A percentile compares a stretch with the other conserved stretches of the same genome.
phyloP scores from a whole-genome alignment of 2,888 invertebrate genomes.

The Sminthurides aquaticus region DNA sequence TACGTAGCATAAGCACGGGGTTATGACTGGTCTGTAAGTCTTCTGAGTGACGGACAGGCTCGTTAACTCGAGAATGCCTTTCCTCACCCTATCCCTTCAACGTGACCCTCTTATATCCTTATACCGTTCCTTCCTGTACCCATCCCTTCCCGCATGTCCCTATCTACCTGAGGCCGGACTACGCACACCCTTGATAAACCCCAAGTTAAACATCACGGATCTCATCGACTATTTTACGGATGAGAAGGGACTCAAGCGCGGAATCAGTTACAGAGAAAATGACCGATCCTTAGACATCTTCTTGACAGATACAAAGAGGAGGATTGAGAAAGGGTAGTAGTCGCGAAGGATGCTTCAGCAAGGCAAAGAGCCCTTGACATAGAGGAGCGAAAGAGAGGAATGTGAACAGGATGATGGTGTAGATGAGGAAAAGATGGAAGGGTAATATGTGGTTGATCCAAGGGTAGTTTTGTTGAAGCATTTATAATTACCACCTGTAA shows the following conservation, averaged over 20 bases:
- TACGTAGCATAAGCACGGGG: too few relatives aligned
- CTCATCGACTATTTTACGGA: too few relatives aligned
- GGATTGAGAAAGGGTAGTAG: neutral
- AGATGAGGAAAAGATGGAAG: neutral
- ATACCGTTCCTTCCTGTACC: neutral
- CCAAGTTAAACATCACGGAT: too few relatives aligned
- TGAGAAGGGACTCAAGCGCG: too few relatives aligned
- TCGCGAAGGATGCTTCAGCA: neutral
- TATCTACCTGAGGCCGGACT: neutral
- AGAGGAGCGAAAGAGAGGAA: neutral
- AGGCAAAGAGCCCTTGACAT: neutral
- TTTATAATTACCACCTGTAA: conserved; percentile 43
- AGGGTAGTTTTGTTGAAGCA: conserved; percentile 29
- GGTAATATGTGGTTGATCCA: too few relatives aligned
- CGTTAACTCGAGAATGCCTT: neutral
- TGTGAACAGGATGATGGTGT: too few relatives aligned
- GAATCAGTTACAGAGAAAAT: too few relatives aligned
- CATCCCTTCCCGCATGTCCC: neutral
- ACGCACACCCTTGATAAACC: too few relatives aligned
- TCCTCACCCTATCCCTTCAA: neutral
- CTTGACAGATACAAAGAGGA: neutral
- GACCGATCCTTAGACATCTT: neutral
- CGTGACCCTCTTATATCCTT: too few relatives aligned
- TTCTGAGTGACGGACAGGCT: neutral
- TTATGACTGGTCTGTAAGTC: too few relatives aligned